Conservation (phyloP, 1,140 invertebrate genomes). For the Magallana gigas region DNA sequence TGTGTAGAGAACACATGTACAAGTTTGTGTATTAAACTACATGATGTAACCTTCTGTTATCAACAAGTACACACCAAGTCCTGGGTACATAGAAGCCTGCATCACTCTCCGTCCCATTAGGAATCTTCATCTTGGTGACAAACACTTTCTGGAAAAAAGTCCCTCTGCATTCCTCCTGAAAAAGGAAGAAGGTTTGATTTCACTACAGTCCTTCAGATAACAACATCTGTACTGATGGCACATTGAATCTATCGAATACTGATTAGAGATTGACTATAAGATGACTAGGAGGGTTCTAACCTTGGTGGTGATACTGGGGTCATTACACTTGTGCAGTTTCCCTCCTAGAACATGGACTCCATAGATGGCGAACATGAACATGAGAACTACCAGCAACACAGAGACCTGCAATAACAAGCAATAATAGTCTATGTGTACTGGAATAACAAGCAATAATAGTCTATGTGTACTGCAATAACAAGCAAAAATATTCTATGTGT, state of each 20-base stretch:
- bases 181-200: background rate
- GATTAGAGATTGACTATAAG: too few species aligned
- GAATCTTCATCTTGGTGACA: conserved; percentile 98
- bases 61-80: conserved; percentile 88
- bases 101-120: conserved; percentile 90
- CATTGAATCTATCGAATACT: too few species aligned
- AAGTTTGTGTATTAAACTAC: too few species aligned
- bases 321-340: conserved; percentile 96
- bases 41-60: background rate
- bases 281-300: conserved; percentile 60
- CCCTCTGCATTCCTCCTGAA: conserved; percentile 93
- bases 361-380: conserved; percentile 99
- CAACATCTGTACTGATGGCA: too few species aligned
- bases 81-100: conserved; percentile 97
- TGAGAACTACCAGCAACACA: conserved; percentile 96
- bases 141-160: conserved; percentile 96
- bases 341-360: conserved; percentile 99
- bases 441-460: background rate
- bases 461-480: too few species aligned
- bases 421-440: background rate
- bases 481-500: too few species aligned
- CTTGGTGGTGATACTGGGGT: conserved; percentile 88
- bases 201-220: too few species aligned
- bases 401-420: conserved; percentile 86
- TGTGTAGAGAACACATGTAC: too few species aligned